These are phyloP conservation scores for Paracentrotus lividus DNA, from an alignment of 53 echinoderm and acorn worm species.

Conservation along the genomic window DNA sequence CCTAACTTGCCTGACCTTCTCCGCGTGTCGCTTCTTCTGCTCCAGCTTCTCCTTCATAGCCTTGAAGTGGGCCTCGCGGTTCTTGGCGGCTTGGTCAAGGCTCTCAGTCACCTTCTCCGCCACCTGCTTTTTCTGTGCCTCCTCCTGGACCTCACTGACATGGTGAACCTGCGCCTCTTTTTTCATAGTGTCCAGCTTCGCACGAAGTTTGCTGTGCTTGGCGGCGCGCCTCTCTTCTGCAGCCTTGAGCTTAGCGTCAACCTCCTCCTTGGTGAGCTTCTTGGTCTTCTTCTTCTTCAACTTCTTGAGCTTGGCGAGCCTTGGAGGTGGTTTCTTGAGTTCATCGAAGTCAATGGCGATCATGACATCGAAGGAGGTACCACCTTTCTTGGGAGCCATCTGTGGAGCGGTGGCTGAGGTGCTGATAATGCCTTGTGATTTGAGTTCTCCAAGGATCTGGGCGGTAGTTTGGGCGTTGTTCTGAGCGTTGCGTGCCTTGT, in stretches of 20 bases:
- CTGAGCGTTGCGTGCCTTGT: slow-evolving; percentile 47
- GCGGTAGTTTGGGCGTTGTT: slow-evolving; percentile 65
- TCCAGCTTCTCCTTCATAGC: slow-evolving; percentile 81
- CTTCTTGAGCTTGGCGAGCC: slow-evolving; percentile 95
- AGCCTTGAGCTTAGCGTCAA: slow-evolving; percentile 88
- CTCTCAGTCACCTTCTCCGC: slow-evolving; percentile 71
- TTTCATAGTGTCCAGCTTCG: slow-evolving; percentile 83
- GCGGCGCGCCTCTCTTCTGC: slow-evolving; percentile 96
- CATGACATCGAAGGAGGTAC: slow-evolving; percentile 93
- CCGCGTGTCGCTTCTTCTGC: slow-evolving; percentile 87
- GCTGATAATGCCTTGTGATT: slow-evolving; percentile 86
- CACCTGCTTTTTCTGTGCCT: slow-evolving; percentile 77
- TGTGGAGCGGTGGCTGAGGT: slow-evolving; percentile 55
- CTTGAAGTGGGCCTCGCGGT: slow-evolving; percentile 85
- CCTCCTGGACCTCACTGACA: slow-evolving; percentile 76
- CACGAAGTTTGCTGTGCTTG: slow-evolving; percentile 81
- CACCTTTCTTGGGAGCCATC: slow-evolving; percentile 73
- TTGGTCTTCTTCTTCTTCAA: slow-evolving; percentile 91
- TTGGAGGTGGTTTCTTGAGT: slow-evolving; percentile 88
- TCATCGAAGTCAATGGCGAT: slow-evolving; percentile 86
- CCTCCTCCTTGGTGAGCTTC: slow-evolving; percentile 85
- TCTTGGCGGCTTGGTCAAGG: slow-evolving; percentile 81
- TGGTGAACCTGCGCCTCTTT: slow-evolving; percentile 90
- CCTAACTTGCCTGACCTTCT: slow-evolving; percentile 86
- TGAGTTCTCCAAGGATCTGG: slow-evolving; percentile 86